These are phyloP conservation scores for Dasysyrphus tricinctus DNA, from an alignment of 2,888 invertebrate genomes.

Conservation along the genomic window DNA sequence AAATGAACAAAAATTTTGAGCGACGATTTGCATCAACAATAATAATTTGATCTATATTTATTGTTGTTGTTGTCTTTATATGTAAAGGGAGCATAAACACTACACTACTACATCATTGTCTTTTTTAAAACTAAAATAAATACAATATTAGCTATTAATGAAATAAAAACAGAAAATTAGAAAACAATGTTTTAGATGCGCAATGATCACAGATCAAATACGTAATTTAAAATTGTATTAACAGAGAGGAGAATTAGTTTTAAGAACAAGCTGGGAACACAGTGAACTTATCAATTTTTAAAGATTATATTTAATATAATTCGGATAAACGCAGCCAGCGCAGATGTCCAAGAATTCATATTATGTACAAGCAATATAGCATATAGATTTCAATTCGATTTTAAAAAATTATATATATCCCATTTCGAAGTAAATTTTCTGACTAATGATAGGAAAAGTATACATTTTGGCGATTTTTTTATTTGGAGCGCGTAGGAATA, in stretches of 20 bases:
- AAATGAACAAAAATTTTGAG: slow-evolving; percentile 27
- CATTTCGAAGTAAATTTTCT: background rate
- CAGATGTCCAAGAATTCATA: slow-evolving; percentile 5
- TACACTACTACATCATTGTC: no score
- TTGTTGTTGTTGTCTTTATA: slow-evolving; percentile 1
- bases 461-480: background rate
- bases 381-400: slow-evolving; percentile 3
- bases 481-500: slow-evolving; percentile 21
- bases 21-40: slow-evolving; percentile 43
- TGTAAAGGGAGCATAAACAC: no score
- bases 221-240: slow-evolving; percentile 28
- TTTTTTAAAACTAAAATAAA: background rate
- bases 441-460: slow-evolving; percentile 16
- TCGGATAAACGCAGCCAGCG: slow-evolving; percentile 12
- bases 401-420: slow-evolving; percentile 14
- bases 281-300: slow-evolving; percentile 31
- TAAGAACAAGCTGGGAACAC: slow-evolving; percentile 16
- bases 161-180: slow-evolving; percentile 32
- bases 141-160: slow-evolving; percentile 46
- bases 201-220: slow-evolving; percentile 45
- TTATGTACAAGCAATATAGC: background rate
- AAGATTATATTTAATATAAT: slow-evolving; percentile 25
- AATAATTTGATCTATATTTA: background rate
- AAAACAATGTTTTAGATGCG: slow-evolving; percentile 25
- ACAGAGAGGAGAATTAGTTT: slow-evolving; percentile 17